A percentile compares a stretch with the other conserved stretches of the same genome.
phyloP scores from a whole-genome alignment of 2,888 invertebrate genomes.

The Amphipyra berbera region DNA sequence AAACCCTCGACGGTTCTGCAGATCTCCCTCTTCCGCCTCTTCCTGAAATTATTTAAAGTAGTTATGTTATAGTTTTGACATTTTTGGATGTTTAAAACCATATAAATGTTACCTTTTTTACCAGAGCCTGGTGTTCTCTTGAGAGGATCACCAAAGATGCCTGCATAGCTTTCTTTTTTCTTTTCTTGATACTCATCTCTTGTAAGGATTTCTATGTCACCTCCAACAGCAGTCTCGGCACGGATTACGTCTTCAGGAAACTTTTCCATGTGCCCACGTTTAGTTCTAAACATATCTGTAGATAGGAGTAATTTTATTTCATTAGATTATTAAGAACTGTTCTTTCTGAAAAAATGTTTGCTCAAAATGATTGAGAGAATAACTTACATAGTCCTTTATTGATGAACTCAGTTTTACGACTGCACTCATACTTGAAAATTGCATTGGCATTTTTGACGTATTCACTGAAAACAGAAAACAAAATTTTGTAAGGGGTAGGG shows the following conservation, averaged over 20 bases:
- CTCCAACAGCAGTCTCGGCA: conserved; percentile 93
- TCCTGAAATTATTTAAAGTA: conserved; percentile 58
- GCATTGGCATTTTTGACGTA: conserved; percentile 92
- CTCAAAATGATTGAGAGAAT: background rate
- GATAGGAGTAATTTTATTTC: too few species aligned
- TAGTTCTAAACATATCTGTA: conserved; percentile 91
- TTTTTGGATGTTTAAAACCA: background rate
- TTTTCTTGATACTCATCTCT: conserved; percentile 88
- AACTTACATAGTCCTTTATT: conserved; percentile 94
- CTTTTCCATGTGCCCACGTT: conserved; percentile 93
- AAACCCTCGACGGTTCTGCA: conserved; percentile 65
- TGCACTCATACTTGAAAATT: conserved; percentile 94
- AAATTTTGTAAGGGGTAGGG: background rate
- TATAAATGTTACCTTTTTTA: conserved; percentile 74
- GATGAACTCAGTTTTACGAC: conserved; percentile 94
- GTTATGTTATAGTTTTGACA: background rate
- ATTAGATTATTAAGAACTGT: too few species aligned
- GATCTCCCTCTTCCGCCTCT: conserved; percentile 63
- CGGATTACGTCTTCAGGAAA: conserved; percentile 94
- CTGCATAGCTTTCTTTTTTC: conserved; percentile 84
- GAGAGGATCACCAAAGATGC: conserved; percentile 80
- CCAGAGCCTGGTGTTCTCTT: conserved; percentile 73
- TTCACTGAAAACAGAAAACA: conserved; percentile 92
- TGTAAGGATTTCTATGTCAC: conserved; percentile 92
- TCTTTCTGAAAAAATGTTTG: background rate